A percentile compares a stretch with the other conserved stretches of the same genome.
phyloP scores from a whole-genome alignment of 2,888 invertebrate genomes.

The Sinelater perroti region DNA sequence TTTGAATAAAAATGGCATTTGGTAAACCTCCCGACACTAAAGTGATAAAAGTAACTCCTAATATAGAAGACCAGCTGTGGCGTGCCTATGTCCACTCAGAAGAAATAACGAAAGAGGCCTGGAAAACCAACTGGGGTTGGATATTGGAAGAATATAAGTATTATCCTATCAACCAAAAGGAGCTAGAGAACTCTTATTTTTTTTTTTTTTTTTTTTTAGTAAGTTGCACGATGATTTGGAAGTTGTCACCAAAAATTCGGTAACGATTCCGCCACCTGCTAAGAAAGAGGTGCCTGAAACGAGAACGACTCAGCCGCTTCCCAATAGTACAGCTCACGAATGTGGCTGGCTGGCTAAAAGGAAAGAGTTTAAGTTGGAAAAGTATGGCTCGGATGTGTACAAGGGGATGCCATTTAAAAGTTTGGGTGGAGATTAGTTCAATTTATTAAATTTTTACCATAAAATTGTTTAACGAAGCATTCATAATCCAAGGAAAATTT shows the following conservation, averaged over 20 bases:
- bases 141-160: conserved; percentile 41
- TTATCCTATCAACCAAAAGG: not conserved
- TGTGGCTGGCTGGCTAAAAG: conserved; percentile 43
- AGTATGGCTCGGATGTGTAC: conserved; percentile 43
- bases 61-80: conserved; percentile 30
- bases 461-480: too few relatives aligned
- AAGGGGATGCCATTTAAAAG: conserved; percentile 31
- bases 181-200: not conserved
- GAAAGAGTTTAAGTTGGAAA: conserved; percentile 43
- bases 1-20: conserved; percentile 33
- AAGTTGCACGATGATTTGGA: conserved; percentile 39
- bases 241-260: conserved; percentile 38
- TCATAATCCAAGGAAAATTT: too few relatives aligned
- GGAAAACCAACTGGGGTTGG: conserved; percentile 42
- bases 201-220: conserved; percentile 26
- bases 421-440: too few relatives aligned
- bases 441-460: too few relatives aligned
- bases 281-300: conserved; percentile 31
- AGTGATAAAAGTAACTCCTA: conserved; percentile 25
- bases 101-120: conserved; percentile 23
- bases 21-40: conserved; percentile 29
- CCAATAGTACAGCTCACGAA: conserved; percentile 40
- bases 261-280: conserved; percentile 18
- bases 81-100: conserved; percentile 29
- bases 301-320: conserved; percentile 40